These are phyloP conservation scores for Chitala chitala DNA, from an alignment of 2,113 vertebrate genomes.

Conservation along the genomic window DNA sequence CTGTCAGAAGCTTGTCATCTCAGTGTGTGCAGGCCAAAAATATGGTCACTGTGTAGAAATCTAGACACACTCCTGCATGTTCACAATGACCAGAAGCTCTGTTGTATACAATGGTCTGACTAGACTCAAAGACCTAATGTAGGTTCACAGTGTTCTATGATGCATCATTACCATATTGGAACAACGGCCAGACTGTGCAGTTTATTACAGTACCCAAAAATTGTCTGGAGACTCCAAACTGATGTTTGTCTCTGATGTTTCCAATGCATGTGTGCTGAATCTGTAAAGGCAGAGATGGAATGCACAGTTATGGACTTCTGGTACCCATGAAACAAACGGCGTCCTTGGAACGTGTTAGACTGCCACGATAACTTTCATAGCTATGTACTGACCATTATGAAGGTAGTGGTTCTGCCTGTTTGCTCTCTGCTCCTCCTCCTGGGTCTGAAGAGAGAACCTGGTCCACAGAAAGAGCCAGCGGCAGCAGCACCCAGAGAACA, in stretches of 20 bases:
- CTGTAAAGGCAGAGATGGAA: too few species aligned
- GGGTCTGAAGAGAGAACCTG: background rate
- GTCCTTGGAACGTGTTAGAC: too few species aligned
- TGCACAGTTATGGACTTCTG: too few species aligned
- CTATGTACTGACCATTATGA: background rate
- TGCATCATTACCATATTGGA: background rate
- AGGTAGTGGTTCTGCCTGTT: background rate
- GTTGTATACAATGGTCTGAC: too few species aligned
- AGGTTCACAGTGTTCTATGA: background rate
- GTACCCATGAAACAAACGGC: too few species aligned
- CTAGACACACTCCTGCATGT: too few species aligned
- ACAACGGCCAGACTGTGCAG: background rate
- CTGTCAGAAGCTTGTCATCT: too few species aligned
- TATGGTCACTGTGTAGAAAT: too few species aligned
- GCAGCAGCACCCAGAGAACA: background rate
- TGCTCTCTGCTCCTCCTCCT: background rate
- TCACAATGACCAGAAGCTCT: too few species aligned
- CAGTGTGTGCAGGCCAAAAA: too few species aligned
- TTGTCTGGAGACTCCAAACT: background rate
- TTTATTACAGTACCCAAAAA: background rate
- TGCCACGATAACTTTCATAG: background rate
- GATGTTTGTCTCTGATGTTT: too few species aligned
- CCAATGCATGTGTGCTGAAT: too few species aligned
- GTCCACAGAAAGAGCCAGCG: background rate
- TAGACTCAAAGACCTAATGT: background rate